Evolutionary conservation across 2,797 vertebrate genomes (phyloP).

Genomic region (Nothura maculosa): DNA sequence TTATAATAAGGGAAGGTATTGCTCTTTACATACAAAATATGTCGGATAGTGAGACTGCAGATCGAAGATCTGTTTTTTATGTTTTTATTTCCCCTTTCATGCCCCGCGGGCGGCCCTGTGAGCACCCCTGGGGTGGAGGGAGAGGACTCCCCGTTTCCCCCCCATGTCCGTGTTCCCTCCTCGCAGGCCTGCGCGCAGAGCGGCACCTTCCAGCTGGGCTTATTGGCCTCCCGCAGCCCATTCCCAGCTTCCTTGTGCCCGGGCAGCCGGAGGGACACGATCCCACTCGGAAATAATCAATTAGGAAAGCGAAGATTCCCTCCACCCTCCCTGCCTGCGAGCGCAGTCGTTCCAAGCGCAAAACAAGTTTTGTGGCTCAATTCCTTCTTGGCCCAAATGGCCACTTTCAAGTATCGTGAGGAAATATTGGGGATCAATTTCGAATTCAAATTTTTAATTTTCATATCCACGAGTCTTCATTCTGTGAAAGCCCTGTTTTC

Average conservation of each 20-base stretch:
- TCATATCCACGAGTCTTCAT: background rate
- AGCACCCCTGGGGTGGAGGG: rapidly evolving
- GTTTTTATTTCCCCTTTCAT: no score
- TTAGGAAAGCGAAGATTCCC: background rate
- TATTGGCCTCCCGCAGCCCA: no score
- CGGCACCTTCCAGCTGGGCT: background rate
- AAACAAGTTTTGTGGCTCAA: no score
- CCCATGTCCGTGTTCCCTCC: background rate
- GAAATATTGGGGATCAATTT: background rate
- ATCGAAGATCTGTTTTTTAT: background rate
- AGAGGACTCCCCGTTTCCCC: rapidly evolving
- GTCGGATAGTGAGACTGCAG: background rate
- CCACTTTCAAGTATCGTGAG: background rate
- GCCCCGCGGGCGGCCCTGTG: background rate
- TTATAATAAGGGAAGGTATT: background rate
- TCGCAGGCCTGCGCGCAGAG: no score
- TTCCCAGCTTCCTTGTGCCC: rapidly evolving
- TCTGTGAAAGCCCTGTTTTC: background rate
- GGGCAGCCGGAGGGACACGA: rapidly evolving
- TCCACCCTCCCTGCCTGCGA: rapidly evolving
- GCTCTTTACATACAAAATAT: background rate
- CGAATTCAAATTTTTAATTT: rapidly evolving
- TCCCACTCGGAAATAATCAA: rapidly evolving
- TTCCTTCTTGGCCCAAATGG: background rate
- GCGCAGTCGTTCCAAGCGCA: rapidly evolving